Evolutionary conservation across 2,888 invertebrate species (phyloP), one percentile per base, ranked within the genome.

Genomic region (Digitonthophagus gazella): DNA sequence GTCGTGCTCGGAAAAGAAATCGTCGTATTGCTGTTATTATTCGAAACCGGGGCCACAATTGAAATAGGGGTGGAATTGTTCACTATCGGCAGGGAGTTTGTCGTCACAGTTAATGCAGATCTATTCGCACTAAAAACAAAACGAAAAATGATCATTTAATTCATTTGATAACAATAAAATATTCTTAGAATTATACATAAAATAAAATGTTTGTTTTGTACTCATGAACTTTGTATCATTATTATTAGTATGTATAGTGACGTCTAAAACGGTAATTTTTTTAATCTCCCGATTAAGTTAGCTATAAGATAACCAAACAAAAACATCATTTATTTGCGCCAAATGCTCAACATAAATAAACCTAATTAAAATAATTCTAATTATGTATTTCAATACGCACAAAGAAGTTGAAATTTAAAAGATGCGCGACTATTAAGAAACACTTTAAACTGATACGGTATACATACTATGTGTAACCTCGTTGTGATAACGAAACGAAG

Each of bases 71-170:
- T 44, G 6, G 28, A 44, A 44, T 44, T 44, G 28, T 44, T 44
- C 28, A 44, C 28, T 44, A 44, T 44, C 11, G 28, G 28, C 11
- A 44, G 11, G 6, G 28, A 2, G 28, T 5, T 44, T 44, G 28
- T 5, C 11, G 28, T 44, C 28, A 44, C 28, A 8, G 28, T 44
- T 44, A 44, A 44, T 44, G 67, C 61, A 15, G 67, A 66, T 67
- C 66, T 68, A 66, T 70, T 67, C 64, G 70, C 65, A 61, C 70
- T 70, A 61, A 5, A 69, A 69, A 65, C 18, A 68, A 65, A 54
- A 56, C 19, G 18, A 18, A 63, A 11, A 44, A 44, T 22, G 3
- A 22, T 22, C 22, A 22, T 4, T 22, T 22, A 4, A 22, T 22
- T 3, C 3, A 22, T 22, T 22, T 22, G 22, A 22, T 22, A 5